Conservation (phyloP, 2,797 vertebrate genomes). For the Erpetoichthys calabaricus region DNA sequence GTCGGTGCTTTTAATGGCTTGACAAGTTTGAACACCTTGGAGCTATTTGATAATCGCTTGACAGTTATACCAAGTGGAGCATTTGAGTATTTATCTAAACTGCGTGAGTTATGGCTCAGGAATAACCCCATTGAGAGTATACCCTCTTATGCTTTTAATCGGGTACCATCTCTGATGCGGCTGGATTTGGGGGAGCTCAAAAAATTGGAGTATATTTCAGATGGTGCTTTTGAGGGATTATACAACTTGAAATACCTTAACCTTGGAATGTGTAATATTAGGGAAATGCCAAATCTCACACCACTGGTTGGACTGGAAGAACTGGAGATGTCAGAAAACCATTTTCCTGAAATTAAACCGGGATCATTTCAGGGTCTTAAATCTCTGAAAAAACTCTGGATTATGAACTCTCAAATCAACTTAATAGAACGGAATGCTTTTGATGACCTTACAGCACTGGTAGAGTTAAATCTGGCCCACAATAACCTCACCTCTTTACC, state of each 20-base stretch:
- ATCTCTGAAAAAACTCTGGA: constrained; percentile 88
- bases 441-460: constrained; percentile 81
- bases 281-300: constrained; percentile 81
- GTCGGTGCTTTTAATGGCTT: constrained; percentile 92
- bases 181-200: constrained; percentile 88
- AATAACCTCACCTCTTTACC: constrained; percentile 90
- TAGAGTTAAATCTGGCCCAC: constrained; percentile 94
- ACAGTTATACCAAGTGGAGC: constrained; percentile 93
- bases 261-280: constrained; percentile 89
- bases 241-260: constrained; percentile 96
- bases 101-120: constrained; percentile 89
- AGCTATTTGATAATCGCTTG: constrained; percentile 92
- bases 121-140: constrained; percentile 98
- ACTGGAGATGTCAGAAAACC: constrained; percentile 90
- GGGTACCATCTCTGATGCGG: constrained; percentile 89
- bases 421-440: constrained; percentile 88
- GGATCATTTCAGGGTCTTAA: constrained; percentile 79
- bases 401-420: constrained; percentile 91
- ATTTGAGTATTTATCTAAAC: constrained; percentile 92
- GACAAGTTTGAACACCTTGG: constrained; percentile 92
- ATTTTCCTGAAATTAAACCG: constrained; percentile 80
- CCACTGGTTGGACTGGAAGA: constrained; percentile 84
- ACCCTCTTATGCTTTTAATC: constrained; percentile 91
- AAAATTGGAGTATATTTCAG: constrained; percentile 92
- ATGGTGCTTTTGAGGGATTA: constrained; percentile 88